Evolutionary conservation across 2,113 vertebrate genomes (phyloP).

Genomic region (Stegostoma tigrinum): DNA sequence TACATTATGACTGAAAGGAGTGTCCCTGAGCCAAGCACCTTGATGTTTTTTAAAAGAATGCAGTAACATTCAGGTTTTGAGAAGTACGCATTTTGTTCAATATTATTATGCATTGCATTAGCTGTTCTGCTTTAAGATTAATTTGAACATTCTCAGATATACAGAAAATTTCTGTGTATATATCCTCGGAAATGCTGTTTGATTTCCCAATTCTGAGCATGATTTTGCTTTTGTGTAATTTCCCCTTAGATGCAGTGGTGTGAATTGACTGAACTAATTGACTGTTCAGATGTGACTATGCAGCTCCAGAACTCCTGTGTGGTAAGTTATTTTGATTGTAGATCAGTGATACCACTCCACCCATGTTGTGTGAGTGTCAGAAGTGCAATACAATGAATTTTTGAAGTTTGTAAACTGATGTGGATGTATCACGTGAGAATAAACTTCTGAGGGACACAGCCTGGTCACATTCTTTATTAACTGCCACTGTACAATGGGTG

Average conservation of each 20-base stretch:
- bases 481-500: not conserved
- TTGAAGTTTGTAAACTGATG: not conserved
- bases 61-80: not conserved
- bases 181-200: slow-evolving; percentile 15
- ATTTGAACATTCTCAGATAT: not conserved
- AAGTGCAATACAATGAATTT: not conserved
- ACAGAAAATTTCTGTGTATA: not conserved
- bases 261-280: slow-evolving; percentile 17
- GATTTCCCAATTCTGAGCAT: not conserved
- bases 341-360: not conserved
- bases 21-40: not conserved
- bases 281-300: not conserved
- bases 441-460: not conserved
- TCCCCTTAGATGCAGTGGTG: not conserved
- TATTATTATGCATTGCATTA: not conserved
- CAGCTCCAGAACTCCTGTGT: not conserved
- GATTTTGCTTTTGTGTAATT: slow-evolving; percentile 14
- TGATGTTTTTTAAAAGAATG: not conserved
- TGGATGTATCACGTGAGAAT: not conserved
- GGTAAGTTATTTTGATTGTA: not conserved
- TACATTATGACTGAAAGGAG: too few species aligned
- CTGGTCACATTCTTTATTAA: not conserved
- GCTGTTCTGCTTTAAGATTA: not conserved
- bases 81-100: too few species aligned
- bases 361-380: not conserved